phyloP scores from a whole-genome alignment of 2,888 invertebrate genomes.

The Amiota mariae region DNA sequence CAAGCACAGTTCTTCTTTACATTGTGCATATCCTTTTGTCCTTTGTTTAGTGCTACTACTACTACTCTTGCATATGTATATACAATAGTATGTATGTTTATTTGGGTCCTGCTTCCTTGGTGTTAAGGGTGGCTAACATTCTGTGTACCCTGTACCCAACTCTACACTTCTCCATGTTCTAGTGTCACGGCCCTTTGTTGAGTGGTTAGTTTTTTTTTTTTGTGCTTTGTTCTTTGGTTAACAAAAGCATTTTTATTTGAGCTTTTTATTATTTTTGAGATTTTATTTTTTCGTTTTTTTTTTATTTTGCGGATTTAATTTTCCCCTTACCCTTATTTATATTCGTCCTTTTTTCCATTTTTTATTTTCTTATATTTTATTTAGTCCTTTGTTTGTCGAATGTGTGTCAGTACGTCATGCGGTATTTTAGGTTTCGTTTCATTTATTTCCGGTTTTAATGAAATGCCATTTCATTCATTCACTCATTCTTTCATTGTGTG shows the following conservation, averaged over 20 bases:
- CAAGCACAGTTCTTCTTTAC: neutral
- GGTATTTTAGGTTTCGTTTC: constrained; percentile 53
- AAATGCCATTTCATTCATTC: constrained; percentile 43
- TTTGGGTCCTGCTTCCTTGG: constrained; percentile 1
- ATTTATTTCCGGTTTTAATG: constrained; percentile 66
- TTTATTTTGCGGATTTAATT: constrained; percentile 45
- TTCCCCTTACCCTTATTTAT: constrained; percentile 46
- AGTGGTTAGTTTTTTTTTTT: constrained; percentile 60
- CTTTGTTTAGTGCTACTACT: neutral
- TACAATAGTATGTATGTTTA: neutral
- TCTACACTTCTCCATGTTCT: neutral
- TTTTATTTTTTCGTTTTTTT: constrained; percentile 45
- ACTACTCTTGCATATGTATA: neutral
- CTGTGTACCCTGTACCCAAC: constrained; percentile 41
- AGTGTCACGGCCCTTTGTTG: constrained; percentile 47
- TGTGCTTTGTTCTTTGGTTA: constrained; percentile 46
- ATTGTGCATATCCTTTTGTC: constrained; percentile 8
- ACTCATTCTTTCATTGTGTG: constrained; percentile 15
- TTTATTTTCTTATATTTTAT: constrained; percentile 42
- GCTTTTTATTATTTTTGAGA: constrained; percentile 63
- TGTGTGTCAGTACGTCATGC: constrained; percentile 67
- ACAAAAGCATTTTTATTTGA: constrained; percentile 66
- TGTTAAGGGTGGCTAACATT: constrained; percentile 50
- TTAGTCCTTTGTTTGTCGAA: constrained; percentile 59
- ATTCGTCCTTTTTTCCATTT: constrained; percentile 49